Conservation (phyloP, 2,113 vertebrate genomes). For the Sturnira hondurensis region DNA sequence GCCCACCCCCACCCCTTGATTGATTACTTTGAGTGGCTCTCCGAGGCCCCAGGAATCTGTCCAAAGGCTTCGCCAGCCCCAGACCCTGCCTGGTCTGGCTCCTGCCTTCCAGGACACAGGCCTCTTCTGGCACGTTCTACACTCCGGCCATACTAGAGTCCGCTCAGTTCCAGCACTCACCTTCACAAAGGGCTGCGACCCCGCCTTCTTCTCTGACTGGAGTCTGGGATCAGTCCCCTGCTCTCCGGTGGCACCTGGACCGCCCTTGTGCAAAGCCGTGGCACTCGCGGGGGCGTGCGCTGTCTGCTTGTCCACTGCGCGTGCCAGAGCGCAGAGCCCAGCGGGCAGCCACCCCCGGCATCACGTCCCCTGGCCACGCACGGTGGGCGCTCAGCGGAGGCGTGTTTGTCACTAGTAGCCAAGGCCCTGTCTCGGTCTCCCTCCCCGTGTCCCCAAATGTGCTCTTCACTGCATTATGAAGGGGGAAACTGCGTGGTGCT, state of each 20-base stretch:
- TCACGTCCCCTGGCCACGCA: rapidly evolving
- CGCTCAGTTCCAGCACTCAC: rapidly evolving
- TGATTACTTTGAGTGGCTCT: not conserved
- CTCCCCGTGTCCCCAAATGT: rapidly evolving
- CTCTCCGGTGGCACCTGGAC: not conserved
- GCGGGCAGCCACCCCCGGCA: not conserved
- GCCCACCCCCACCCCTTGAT: rapidly evolving
- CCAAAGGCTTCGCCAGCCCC: not conserved
- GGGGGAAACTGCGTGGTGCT: rapidly evolving
- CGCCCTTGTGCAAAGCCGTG: not conserved
- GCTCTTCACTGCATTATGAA: rapidly evolving
- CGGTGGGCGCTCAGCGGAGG: rapidly evolving
- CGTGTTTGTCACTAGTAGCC: rapidly evolving
- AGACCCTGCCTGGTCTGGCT: not conserved
- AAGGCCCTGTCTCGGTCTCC: not conserved
- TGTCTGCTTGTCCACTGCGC: rapidly evolving
- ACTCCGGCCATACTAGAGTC: not conserved
- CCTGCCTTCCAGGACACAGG: not conserved
- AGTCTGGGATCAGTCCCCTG: not conserved
- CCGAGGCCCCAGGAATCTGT: rapidly evolving
- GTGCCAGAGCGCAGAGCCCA: not conserved
- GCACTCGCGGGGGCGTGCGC: rapidly evolving
- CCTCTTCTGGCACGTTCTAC: too few relatives aligned
- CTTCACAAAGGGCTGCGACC: rapidly evolving
- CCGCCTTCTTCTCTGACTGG: not conserved